A percentile compares a stretch with the other conserved stretches of the same genome.
Evolutionary conservation across 2,888 invertebrate species (phyloP).

Genomic region (Gandaritis pyraliata): DNA sequence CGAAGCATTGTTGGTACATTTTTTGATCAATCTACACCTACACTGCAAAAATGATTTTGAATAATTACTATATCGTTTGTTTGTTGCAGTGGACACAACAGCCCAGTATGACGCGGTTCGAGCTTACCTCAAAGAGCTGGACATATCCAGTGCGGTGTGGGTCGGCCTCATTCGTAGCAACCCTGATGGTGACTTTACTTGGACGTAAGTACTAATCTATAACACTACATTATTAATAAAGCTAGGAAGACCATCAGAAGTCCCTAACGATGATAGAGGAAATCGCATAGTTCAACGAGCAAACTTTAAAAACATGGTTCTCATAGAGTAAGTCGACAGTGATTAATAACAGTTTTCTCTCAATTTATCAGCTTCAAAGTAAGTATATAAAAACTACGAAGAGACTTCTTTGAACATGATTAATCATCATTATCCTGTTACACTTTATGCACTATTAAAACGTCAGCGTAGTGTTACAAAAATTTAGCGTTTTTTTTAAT

Average conservation of each 20-base stretch:
- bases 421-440: no score
- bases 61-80: slow-evolving; percentile 16
- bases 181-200: slow-evolving; percentile 88
- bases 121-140: slow-evolving; percentile 90
- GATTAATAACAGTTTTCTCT: slow-evolving; percentile 29
- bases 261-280: not conserved
- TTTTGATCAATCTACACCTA: no score
- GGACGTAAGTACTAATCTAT: slow-evolving; percentile 87
- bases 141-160: slow-evolving; percentile 91
- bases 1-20: no score
- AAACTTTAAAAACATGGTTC: slow-evolving; percentile 19
- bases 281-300: not conserved
- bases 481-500: no score
- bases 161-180: slow-evolving; percentile 90
- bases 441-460: no score
- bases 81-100: slow-evolving; percentile 89
- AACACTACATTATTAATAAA: not conserved
- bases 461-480: no score
- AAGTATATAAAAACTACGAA: slow-evolving; percentile 29
- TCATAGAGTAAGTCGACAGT: slow-evolving; percentile 13
- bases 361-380: slow-evolving; percentile 25
- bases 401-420: slow-evolving; percentile 6
- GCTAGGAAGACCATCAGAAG: not conserved
- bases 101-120: slow-evolving; percentile 91
- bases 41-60: no score